Percentiles rank a stretch among this genome's conserved stretches.
phyloP scores from a whole-genome alignment of 2,113 vertebrate genomes.

The Mohoua ochrocephala region DNA sequence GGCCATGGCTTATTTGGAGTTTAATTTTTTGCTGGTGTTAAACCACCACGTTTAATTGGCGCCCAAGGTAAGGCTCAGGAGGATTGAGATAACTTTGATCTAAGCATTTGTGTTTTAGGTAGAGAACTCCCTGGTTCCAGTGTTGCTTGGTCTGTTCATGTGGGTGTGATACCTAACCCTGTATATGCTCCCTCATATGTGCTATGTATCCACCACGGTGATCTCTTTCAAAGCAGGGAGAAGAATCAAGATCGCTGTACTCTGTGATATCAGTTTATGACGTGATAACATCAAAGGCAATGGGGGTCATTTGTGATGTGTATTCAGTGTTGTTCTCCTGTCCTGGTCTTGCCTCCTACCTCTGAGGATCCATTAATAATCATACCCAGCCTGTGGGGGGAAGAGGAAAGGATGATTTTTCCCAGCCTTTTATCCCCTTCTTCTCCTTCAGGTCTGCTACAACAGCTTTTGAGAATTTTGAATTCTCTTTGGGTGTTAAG shows the following conservation, averaged over 20 bases:
- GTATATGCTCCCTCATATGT: accelerated
- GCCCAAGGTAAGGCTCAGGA: not conserved
- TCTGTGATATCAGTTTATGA: not conserved
- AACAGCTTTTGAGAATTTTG: not conserved
- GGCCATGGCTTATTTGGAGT: not conserved
- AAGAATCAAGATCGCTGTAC: not conserved
- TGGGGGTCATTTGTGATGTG: not conserved
- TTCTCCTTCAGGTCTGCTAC: not conserved
- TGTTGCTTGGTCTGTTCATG: not conserved
- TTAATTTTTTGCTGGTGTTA: not conserved
- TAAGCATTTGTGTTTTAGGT: not conserved
- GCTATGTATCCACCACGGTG: not conserved
- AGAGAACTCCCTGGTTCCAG: not conserved
- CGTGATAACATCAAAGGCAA: not conserved
- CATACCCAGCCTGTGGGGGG: not conserved
- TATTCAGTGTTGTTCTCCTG: not conserved
- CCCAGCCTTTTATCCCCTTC: not conserved
- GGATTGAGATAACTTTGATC: not conserved
- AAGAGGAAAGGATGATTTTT: not conserved
- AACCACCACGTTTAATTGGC: not conserved
- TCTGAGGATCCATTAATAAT: not conserved
- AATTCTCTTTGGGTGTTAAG: not conserved
- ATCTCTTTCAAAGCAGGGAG: not conserved
- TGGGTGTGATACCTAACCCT: not conserved
- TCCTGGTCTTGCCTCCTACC: not conserved